Base-by-base conservation (phyloP, 2,888 invertebrate genomes). In the Epinotia brunnichana region DNA sequence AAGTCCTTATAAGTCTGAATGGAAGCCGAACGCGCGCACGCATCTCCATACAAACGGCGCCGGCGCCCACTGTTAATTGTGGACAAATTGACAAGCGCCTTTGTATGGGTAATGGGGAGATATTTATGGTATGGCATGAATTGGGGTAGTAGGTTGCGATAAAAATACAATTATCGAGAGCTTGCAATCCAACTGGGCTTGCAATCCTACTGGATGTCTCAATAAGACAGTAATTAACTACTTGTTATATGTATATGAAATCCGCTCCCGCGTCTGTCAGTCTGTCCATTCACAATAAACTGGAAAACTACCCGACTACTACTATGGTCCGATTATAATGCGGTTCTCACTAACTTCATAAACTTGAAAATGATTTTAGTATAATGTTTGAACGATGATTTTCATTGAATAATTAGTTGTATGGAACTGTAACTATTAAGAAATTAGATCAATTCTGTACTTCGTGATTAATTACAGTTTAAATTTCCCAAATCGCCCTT, bases 401-500 rank as follows among this genome's bases (percentile, higher is more conserved):
- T n/a, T 0, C 48, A n/a, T 2, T n/a, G 7, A 48, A 48, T 48
- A 48, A 4, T 48, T 5, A n/a, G n/a, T 15, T 7, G 2, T n/a
- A 48, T n/a, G n/a, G 5, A n/a, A 48, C 48, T 48, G 5, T n/a
- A 48, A 48, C 48, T n/a, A 2, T 48, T 48, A 13, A 48, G 48
- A 57, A 59, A 66, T 21, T 41, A 56, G 21, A 24, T n/a, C 54
- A 41, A n/a, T 41, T 54, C 29, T 48, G 48, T 24, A 62, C 66
- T 51, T 63, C n/a, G 35, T 39, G n/a, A 15, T 39, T 56, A 72
- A 72, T 72, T 62, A 57, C 62, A 48, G 56, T 51, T 72, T 39
- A 19, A 70, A 53, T 62, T 68, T 67, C 63, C 57, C 57, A 69
- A 72, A 61, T 63, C 69, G 74, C 74, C 74, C 74, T 76, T 75